Evolutionary conservation across 1,140 invertebrate genomes (phyloP).

Genomic region (Camponotus pennsylvanicus): DNA sequence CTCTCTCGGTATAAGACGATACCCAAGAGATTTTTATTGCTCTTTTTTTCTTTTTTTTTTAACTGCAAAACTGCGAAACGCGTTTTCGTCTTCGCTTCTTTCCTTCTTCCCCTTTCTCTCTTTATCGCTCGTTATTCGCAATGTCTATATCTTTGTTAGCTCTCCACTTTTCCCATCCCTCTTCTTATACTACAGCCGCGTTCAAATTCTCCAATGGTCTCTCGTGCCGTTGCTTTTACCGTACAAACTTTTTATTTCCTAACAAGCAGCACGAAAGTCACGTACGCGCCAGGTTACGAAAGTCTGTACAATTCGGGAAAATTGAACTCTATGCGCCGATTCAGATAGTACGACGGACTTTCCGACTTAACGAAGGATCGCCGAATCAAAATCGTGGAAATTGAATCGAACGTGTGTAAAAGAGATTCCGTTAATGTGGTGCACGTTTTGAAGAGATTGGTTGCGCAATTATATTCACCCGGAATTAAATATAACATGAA

Average conservation of each 20-base stretch:
- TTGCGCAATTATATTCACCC: slow-evolving; percentile 5
- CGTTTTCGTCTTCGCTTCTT: neutral
- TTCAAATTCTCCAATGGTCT: slow-evolving; percentile 61
- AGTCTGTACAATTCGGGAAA: slow-evolving; percentile 78
- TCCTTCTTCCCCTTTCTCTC: neutral
- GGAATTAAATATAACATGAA: neutral
- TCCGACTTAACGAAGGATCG: slow-evolving; percentile 48
- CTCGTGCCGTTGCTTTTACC: slow-evolving; percentile 39
- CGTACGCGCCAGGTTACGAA: slow-evolving; percentile 74
- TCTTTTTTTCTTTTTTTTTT: neutral
- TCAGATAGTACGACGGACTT: slow-evolving; percentile 50
- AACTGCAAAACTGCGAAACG: neutral
- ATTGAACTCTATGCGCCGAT: slow-evolving; percentile 70
- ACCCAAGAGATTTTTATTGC: slow-evolving; percentile 5
- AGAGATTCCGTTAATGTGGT: neutral
- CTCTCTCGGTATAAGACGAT: neutral
- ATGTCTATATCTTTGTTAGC: slow-evolving; percentile 33
- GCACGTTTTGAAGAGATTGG: neutral
- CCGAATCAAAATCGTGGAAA: slow-evolving; percentile 43
- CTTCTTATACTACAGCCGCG: slow-evolving; percentile 15
- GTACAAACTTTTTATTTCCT: slow-evolving; percentile 75
- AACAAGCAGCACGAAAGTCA: slow-evolving; percentile 77
- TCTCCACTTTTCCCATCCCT: slow-evolving; percentile 32
- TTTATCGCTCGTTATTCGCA: neutral
- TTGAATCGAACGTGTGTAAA: slow-evolving; percentile 23